Conservation (phyloP, 2,888 invertebrate genomes). For the Tupiocoris notatus region DNA sequence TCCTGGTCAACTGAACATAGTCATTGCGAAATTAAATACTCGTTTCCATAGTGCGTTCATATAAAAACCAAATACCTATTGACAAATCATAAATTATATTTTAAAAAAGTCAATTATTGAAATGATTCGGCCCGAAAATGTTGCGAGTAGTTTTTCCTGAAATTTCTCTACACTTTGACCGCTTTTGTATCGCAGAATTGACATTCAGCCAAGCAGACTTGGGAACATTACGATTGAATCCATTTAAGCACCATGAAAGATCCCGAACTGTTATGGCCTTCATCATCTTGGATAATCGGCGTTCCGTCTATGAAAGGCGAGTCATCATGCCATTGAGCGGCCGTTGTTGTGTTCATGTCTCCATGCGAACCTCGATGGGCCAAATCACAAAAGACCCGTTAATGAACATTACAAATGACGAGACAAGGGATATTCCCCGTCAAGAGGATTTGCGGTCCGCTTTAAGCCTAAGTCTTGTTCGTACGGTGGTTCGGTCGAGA, state of each 20-base stretch:
- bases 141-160: too few species aligned
- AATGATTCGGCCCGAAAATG: too few species aligned
- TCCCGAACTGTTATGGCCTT: neutral
- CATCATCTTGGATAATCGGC: neutral
- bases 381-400: neutral
- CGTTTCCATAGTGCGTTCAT: too few species aligned
- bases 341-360: neutral
- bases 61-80: too few species aligned
- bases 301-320: neutral
- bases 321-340: neutral
- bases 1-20: too few species aligned
- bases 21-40: too few species aligned
- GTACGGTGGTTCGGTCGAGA: neutral
- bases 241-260: neutral
- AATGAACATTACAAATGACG: neutral
- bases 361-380: neutral
- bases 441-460: neutral
- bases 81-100: too few species aligned
- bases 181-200: too few species aligned
- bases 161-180: too few species aligned
- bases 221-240: too few species aligned
- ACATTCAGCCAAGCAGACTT: too few species aligned
- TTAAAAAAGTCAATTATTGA: too few species aligned
- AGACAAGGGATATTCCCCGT: neutral
- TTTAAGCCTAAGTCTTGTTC: neutral